These are phyloP conservation scores for Monochamus saltuarius DNA, from an alignment of 1,140 invertebrate genomes.

Conservation along the genomic window DNA sequence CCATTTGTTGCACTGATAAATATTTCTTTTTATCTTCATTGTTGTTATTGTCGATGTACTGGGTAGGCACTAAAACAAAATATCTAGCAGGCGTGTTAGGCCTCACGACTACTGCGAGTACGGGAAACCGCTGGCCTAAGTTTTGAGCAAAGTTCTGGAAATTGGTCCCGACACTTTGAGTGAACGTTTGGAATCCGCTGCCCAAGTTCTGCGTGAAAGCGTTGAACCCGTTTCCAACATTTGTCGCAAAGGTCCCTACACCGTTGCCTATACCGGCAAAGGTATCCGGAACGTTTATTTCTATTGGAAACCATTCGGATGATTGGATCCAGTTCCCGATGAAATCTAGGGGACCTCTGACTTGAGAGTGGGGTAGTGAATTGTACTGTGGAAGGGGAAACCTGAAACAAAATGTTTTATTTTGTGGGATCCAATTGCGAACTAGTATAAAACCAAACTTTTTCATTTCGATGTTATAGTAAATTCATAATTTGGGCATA, in stretches of 20 bases:
- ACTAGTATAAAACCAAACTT: too few relatives aligned
- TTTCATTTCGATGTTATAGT: too few relatives aligned
- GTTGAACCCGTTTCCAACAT: conserved; percentile 30
- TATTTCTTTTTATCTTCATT: too few relatives aligned
- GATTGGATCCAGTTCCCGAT: conserved; percentile 43
- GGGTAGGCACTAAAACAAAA: conserved; percentile 7
- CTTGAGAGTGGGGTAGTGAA: conserved; percentile 11
- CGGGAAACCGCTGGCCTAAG: conserved; percentile 25
- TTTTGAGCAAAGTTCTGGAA: conserved; percentile 26
- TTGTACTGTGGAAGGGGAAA: background rate
- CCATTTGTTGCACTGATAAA: background rate
- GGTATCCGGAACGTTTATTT: conserved; percentile 44
- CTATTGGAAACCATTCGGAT: conserved; percentile 42
- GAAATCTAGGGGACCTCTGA: conserved; percentile 30
- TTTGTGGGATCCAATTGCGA: too few relatives aligned
- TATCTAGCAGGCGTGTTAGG: conserved; percentile 4
- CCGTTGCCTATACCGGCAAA: conserved; percentile 24
- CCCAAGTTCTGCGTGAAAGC: conserved; percentile 28
- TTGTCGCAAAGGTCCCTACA: conserved; percentile 23
- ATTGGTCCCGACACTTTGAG: conserved; percentile 29
- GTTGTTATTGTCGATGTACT: too few relatives aligned
- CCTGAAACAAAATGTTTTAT: background rate
- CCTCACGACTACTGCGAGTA: conserved; percentile 21
- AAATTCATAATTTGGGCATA: too few relatives aligned
- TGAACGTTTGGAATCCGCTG: conserved; percentile 23